Evolutionary conservation across 2,113 vertebrate genomes (phyloP).

Genomic region (Stomatorhinus ivindoensis): DNA sequence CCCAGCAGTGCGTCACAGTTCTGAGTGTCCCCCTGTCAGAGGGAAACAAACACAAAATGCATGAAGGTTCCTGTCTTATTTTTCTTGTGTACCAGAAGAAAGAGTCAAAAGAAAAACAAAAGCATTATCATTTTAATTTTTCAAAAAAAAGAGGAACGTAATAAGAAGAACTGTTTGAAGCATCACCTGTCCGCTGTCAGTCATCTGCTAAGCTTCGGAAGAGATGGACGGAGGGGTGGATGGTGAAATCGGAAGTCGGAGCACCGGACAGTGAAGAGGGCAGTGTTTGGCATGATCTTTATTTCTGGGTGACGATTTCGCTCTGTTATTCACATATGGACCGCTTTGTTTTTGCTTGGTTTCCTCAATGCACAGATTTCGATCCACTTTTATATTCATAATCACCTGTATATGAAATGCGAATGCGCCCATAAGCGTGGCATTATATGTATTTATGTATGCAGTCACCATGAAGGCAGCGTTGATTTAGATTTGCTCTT

Average conservation of each 20-base stretch:
- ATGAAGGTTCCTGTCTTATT: conserved; percentile 61
- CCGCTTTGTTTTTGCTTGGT: conserved; percentile 17
- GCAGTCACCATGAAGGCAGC: conserved; percentile 50
- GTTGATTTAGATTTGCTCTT: conserved; percentile 48
- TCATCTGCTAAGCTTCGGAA: conserved; percentile 25
- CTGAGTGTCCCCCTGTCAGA: conserved; percentile 52
- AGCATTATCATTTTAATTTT: conserved; percentile 40
- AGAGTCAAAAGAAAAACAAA: conserved; percentile 37
- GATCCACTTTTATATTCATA: conserved; percentile 34
- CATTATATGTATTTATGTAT: conserved; percentile 45
- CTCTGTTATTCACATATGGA: conserved; percentile 35
- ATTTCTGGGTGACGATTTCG: conserved; percentile 24
- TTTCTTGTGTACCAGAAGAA: conserved; percentile 41
- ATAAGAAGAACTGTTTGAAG: conserved; percentile 34
- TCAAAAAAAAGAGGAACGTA: conserved; percentile 33
- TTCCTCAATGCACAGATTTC: conserved; percentile 32
- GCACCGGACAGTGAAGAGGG: conserved; percentile 12
- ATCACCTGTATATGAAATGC: conserved; percentile 51
- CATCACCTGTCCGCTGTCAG: conserved; percentile 33
- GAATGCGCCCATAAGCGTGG: conserved; percentile 34
- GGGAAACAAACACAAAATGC: conserved; percentile 54
- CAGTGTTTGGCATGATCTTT: conserved; percentile 3
- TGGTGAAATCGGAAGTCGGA: neutral
- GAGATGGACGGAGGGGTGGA: conserved; percentile 20
- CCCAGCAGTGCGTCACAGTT: conserved; percentile 91